phyloP scores from a whole-genome alignment of 2,888 invertebrate species.

The Epinotia bilunana region DNA sequence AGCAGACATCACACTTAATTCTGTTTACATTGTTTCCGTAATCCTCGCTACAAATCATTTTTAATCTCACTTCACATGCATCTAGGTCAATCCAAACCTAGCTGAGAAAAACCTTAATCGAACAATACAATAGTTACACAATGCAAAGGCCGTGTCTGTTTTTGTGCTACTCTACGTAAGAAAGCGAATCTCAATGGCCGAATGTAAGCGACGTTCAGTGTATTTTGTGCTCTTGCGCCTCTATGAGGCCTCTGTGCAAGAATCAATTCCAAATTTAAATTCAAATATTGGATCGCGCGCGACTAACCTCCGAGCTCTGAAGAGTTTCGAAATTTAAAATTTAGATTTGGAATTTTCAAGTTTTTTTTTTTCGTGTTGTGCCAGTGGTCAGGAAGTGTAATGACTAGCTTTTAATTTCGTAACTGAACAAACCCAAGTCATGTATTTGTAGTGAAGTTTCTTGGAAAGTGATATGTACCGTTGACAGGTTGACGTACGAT shows the following conservation, averaged over 20 bases:
- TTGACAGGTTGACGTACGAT: slow-evolving; percentile 42
- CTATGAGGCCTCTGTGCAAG: slow-evolving; percentile 71
- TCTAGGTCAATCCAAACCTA: slow-evolving; percentile 36
- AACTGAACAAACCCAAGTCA: slow-evolving; percentile 4
- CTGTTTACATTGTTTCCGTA: slow-evolving; percentile 18
- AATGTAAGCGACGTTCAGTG: slow-evolving; percentile 75
- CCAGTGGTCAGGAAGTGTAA: slow-evolving; percentile 39
- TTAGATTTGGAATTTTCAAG: background rate
- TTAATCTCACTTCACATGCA: slow-evolving; percentile 33
- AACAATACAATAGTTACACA: slow-evolving; percentile 45
- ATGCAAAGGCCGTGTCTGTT: slow-evolving; percentile 65
- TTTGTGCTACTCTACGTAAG: slow-evolving; percentile 70
- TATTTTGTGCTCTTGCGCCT: slow-evolving; percentile 74
- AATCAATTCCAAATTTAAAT: slow-evolving; percentile 49
- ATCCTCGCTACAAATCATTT: slow-evolving; percentile 23
- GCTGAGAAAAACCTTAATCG: slow-evolving; percentile 42
- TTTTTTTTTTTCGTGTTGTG: slow-evolving; percentile 22
- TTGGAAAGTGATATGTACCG: slow-evolving; percentile 42
- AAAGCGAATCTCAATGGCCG: slow-evolving; percentile 79
- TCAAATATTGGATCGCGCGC: slow-evolving; percentile 32
- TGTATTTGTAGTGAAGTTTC: slow-evolving; percentile 36
- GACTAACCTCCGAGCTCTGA: slow-evolving; percentile 30
- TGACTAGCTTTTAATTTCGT: slow-evolving; percentile 34
- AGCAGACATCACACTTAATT: slow-evolving; percentile 13
- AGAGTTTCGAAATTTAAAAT: slow-evolving; percentile 9